Evolutionary conservation across 2,113 vertebrate species (phyloP).

Genomic region (Ciconia stormi): DNA sequence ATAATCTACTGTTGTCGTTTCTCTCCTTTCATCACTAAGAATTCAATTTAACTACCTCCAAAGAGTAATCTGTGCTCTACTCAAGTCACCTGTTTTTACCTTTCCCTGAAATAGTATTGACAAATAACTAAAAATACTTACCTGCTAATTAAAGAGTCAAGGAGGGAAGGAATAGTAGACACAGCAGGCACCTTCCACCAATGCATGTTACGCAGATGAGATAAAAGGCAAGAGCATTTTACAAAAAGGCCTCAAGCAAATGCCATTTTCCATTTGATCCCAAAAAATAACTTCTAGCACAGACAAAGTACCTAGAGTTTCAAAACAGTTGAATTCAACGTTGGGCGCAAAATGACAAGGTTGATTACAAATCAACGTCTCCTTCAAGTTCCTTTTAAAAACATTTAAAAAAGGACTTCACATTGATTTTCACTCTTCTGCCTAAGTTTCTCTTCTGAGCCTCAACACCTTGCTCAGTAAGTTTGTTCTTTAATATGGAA

Average conservation of each 20-base stretch:
- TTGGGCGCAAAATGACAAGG: neutral
- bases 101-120: neutral
- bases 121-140: neutral
- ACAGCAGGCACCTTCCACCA: neutral
- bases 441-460: neutral
- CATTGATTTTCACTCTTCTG: neutral
- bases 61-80: neutral
- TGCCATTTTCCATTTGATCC: neutral
- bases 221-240: neutral
- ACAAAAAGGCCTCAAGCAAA: constrained; percentile 1
- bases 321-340: neutral
- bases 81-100: neutral
- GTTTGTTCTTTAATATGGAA: neutral
- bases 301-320: neutral
- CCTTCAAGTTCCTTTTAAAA: neutral
- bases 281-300: neutral
- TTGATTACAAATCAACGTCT: neutral
- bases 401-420: neutral
- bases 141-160: neutral
- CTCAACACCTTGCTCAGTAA: neutral
- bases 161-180: neutral
- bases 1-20: neutral
- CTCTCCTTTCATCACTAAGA: neutral
- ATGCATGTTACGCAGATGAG: neutral
- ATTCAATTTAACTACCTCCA: neutral